Conservation (phyloP, 2,113 vertebrate genomes). For the Gnathonemus echidnorhynchus region DNA sequence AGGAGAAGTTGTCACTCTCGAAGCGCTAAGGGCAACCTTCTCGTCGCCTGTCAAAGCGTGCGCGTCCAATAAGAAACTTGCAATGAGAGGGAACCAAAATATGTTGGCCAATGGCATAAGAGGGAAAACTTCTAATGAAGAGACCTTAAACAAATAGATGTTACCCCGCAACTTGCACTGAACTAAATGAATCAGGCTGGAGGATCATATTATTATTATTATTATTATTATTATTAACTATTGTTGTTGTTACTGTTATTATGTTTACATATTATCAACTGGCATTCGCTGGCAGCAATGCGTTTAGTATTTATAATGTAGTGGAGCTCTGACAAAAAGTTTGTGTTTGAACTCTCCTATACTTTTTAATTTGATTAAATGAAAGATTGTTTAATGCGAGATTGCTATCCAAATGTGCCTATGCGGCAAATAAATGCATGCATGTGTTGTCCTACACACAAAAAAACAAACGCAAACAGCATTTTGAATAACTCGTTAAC, state of each 20-base stretch:
- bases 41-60: conserved; percentile 3
- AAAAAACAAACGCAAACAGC: not conserved
- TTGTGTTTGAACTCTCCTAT: not conserved
- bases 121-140: not conserved
- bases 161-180: not conserved
- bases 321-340: not conserved
- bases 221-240: not conserved
- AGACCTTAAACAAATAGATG: not conserved
- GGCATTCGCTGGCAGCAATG: not conserved
- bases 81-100: conserved; percentile 8
- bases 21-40: conserved; percentile 6
- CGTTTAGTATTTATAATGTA: not conserved
- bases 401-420: not conserved
- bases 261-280: not conserved
- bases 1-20: conserved; percentile 16
- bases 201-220: not conserved
- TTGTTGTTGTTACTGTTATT: not conserved
- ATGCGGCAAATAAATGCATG: not conserved
- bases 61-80: conserved; percentile 14
- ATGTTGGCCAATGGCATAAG: conserved; percentile 1
- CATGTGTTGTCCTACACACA: not conserved
- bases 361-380: not conserved
- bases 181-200: not conserved
- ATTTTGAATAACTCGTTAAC: not conserved
- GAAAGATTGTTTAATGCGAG: not conserved